Conservation (phyloP, 2,113 vertebrate species). For the Xenotilapia longispinis region DNA sequence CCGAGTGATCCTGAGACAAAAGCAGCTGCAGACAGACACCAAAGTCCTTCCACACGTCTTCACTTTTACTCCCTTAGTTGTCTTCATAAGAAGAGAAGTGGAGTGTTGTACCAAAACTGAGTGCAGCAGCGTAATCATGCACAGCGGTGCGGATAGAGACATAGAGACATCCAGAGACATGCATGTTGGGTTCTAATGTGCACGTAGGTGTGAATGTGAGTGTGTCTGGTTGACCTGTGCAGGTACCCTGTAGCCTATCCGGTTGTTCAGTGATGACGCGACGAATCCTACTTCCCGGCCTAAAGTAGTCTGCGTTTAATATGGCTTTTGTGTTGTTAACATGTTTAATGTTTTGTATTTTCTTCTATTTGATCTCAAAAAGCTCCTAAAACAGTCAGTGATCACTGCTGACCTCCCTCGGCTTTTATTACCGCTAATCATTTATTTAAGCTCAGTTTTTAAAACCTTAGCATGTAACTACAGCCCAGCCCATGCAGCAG, state of each 20-base stretch:
- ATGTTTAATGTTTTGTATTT: too few relatives aligned
- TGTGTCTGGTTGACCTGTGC: neutral
- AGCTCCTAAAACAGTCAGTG: too few relatives aligned
- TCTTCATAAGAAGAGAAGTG: neutral
- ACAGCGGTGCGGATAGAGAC: rapidly evolving
- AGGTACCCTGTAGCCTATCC: neutral
- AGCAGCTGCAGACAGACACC: neutral
- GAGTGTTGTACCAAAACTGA: rapidly evolving
- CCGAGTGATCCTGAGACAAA: neutral
- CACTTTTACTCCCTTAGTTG: neutral
- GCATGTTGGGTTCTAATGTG: neutral
- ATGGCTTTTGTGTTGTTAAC: too few relatives aligned
- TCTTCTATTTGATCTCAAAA: too few relatives aligned
- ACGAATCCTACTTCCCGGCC: too few relatives aligned
- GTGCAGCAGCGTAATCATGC: neutral
- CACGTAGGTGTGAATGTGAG: rapidly evolving
- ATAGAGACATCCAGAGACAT: neutral
- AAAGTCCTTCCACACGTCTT: neutral
- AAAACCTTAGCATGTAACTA: too few relatives aligned
- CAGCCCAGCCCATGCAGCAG: too few relatives aligned
- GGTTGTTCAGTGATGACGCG: too few relatives aligned
- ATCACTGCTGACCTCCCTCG: too few relatives aligned
- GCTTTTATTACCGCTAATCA: too few relatives aligned
- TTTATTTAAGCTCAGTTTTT: too few relatives aligned
- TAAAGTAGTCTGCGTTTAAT: too few relatives aligned